phyloP scores from a whole-genome alignment of 2,888 invertebrate genomes.

The Acanthopleura granulata region DNA sequence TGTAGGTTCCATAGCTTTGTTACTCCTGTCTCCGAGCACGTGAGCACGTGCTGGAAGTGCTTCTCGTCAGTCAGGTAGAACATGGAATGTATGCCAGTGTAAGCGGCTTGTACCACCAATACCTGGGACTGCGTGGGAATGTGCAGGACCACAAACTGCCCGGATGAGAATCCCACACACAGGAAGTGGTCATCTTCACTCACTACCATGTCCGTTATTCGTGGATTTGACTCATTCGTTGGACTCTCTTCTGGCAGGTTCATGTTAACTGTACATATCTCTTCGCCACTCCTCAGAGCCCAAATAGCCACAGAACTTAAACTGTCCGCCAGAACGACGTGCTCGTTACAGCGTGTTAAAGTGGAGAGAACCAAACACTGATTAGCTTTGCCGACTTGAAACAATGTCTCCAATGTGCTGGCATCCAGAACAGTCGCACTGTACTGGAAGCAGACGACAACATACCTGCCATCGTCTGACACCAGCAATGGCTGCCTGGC shows the following conservation, averaged over 20 bases:
- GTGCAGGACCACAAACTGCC: slow-evolving; percentile 31
- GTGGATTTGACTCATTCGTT: slow-evolving; percentile 5
- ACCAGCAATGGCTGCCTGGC: slow-evolving; percentile 21
- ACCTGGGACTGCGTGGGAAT: slow-evolving; percentile 32
- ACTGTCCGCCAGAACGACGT: slow-evolving; percentile 29
- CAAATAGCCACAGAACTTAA: neutral
- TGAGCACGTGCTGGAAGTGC: slow-evolving; percentile 36
- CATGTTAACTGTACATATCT: slow-evolving; percentile 21
- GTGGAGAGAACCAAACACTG: slow-evolving; percentile 26
- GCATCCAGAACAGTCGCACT: slow-evolving; percentile 26
- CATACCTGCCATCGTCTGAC: slow-evolving; percentile 30
- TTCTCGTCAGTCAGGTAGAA: slow-evolving; percentile 29
- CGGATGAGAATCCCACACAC: slow-evolving; percentile 29
- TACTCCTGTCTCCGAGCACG: slow-evolving; percentile 24
- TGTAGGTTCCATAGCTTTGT: slow-evolving; percentile 35
- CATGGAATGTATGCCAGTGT: slow-evolving; percentile 23
- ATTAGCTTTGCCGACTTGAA: slow-evolving; percentile 23
- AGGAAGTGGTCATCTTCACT: slow-evolving; percentile 39
- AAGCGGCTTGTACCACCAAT: slow-evolving; percentile 26
- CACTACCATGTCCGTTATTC: slow-evolving; percentile 28
- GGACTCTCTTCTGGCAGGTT: slow-evolving; percentile 2
- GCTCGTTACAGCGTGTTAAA: slow-evolving; percentile 36
- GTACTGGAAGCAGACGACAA: slow-evolving; percentile 25
- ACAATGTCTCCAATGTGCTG: slow-evolving; percentile 14
- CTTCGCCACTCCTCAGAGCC: neutral